These are phyloP conservation scores for Nomada fucata DNA, from an alignment of 2,888 invertebrate species.

Conservation along the genomic window DNA sequence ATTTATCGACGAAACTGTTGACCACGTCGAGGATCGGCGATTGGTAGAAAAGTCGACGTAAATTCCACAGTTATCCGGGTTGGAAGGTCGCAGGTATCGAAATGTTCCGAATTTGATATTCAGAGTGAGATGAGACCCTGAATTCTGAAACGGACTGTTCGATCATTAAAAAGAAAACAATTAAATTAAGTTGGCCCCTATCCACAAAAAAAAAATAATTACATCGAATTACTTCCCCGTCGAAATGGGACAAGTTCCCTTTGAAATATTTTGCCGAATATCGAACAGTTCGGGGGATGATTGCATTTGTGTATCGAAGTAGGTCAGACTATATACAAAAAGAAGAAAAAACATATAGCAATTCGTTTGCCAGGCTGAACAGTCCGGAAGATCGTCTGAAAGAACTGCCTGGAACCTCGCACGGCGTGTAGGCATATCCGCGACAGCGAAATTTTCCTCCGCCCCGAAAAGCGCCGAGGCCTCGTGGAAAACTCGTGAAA, in stretches of 20 bases:
- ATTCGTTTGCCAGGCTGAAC: background rate
- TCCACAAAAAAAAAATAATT: no score
- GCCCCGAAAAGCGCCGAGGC: conserved; percentile 32
- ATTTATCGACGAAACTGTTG: conserved; percentile 31
- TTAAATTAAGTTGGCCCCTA: no score
- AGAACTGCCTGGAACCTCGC: background rate
- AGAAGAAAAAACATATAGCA: background rate
- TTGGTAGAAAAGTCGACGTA: conserved; percentile 4
- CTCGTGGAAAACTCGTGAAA: conserved; percentile 17
- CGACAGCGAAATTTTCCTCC: conserved; percentile 65
- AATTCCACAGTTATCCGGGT: background rate
- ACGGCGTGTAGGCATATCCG: conserved; percentile 59
- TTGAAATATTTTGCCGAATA: no score
- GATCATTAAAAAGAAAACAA: no score
- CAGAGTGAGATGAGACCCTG: no score
- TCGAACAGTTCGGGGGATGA: no score
- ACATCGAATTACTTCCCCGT: no score
- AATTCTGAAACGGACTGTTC: no score
- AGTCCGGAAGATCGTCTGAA: background rate
- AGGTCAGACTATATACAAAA: background rate
- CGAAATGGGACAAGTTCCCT: no score
- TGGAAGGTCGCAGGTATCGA: background rate
- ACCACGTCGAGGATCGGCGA: conserved; percentile 17
- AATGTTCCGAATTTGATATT: background rate
- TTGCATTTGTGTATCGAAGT: no score